Evolutionary conservation across 2,888 invertebrate genomes (phyloP).

Genomic region (Dione vanillae): DNA sequence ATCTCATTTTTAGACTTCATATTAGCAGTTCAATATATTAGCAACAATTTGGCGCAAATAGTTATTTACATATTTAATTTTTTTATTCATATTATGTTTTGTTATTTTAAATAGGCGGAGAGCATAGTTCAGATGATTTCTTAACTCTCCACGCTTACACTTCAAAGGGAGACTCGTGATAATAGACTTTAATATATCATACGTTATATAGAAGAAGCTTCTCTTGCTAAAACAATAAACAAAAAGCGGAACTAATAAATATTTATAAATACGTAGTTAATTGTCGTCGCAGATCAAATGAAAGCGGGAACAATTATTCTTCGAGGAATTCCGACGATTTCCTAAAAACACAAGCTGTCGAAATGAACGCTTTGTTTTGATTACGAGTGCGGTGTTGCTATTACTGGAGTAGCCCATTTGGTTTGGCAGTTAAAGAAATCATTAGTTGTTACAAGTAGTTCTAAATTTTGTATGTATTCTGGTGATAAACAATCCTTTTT

Average conservation of each 20-base stretch:
- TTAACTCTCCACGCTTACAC: too few species aligned
- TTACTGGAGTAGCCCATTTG: slow-evolving; percentile 12
- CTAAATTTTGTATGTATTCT: background rate
- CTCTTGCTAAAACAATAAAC: background rate
- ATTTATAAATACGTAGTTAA: slow-evolving; percentile 14
- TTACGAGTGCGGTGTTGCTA: slow-evolving; percentile 27
- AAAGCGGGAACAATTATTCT: background rate
- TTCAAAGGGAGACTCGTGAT: too few species aligned
- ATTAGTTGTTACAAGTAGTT: background rate
- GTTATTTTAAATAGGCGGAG: too few species aligned
- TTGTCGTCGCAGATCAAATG: slow-evolving; percentile 9
- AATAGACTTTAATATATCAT: too few species aligned
- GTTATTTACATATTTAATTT: too few species aligned
- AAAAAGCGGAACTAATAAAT: slow-evolving; percentile 1
- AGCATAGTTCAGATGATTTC: too few species aligned
- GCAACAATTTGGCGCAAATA: too few species aligned
- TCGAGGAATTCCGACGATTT: slow-evolving; percentile 17
- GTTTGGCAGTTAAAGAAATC: slow-evolving; percentile 13
- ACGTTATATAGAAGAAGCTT: background rate
- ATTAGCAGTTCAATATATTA: too few species aligned
- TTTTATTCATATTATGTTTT: too few species aligned
- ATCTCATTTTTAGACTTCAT: too few species aligned
- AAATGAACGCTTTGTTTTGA: slow-evolving; percentile 34
- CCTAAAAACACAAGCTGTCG: slow-evolving; percentile 27
- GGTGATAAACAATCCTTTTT: too few species aligned